Base-by-base conservation (phyloP, 2,113 vertebrate species). In the Centrocercus urophasianus region DNA sequence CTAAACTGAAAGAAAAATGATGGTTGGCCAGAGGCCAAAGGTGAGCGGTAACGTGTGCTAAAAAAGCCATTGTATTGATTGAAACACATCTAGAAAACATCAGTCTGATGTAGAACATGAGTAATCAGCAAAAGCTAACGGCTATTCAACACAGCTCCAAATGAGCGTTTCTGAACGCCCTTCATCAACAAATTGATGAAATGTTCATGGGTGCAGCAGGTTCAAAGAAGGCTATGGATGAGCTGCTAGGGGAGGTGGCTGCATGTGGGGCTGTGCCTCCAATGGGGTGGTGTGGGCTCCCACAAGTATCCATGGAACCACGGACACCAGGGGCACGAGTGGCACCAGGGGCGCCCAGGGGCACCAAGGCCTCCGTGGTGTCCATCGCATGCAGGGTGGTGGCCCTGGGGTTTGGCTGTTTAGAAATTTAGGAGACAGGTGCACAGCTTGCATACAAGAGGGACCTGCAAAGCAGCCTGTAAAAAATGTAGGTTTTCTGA, bases 61-160 rank as follows among this genome's bases (percentile, higher is more conserved):
- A 95, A 95, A 93, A 74, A 86, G 82, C 93, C 57, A 77, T 86
- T 89, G 82, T 89, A 95, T 97, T 83, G 94, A 95, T 96, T 94
- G 94, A 95, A 95, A 88, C 2, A 12, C 85, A 91, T 95, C 91
- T 89, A 93, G 93, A 72, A 95, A 93, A 89, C 89, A 95, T 93
- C 94, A 64, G 89, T 8, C 82, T 91, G 82, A 89, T 96, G 91
- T 88, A 94, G 92, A 96, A 92, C 94, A 84, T n/a, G 74, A 93
- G 86, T 79, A 83, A 95, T 95, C 94, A 95, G 82, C 71, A 77
- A 82, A 43, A 71, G 91, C 71, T 91, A 64, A 93, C 67, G 87
- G 93, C 91, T 80, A 4, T 95, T 95, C 76, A 87, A 42, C 56
- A 69, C 67, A 69, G 69, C 50, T 83, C 88, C 2, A 10, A 83